Evolutionary conservation across 1,140 invertebrate species (phyloP).

Genomic region (Procambarus virginalis): DNA sequence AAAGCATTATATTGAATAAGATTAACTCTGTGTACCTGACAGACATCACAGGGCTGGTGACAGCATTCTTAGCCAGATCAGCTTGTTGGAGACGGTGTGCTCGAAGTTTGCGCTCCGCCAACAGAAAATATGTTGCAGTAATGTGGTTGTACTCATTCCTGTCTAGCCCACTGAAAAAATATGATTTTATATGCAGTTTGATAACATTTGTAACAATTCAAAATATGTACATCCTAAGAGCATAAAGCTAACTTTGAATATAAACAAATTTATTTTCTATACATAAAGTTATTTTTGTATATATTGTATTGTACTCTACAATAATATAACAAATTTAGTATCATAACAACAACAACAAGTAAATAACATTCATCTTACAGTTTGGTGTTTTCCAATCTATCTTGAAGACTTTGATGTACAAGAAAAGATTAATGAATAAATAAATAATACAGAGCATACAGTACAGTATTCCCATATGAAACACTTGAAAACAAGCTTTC

Average conservation of each 20-base stretch:
- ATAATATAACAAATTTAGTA: neutral
- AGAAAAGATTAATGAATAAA: neutral
- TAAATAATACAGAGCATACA: neutral
- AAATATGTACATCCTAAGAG: neutral
- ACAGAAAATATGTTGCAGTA: slow-evolving; percentile 97
- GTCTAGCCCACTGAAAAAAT: slow-evolving; percentile 84
- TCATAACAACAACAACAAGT: neutral
- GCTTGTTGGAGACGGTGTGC: slow-evolving; percentile 73
- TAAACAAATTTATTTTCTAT: neutral
- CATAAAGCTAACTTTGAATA: neutral
- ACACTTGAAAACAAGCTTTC: too few relatives aligned
- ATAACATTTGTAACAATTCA: neutral
- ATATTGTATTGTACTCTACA: too few relatives aligned
- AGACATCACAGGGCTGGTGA: slow-evolving; percentile 28
- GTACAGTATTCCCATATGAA: too few relatives aligned
- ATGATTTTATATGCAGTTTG: neutral
- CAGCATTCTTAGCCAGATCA: slow-evolving; percentile 29
- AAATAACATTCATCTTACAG: neutral
- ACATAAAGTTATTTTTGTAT: neutral
- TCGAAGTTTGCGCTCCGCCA: slow-evolving; percentile 93
- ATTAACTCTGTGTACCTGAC: slow-evolving; percentile 26
- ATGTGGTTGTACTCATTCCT: slow-evolving; percentile 98
- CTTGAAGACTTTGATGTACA: neutral
- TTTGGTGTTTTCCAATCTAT: neutral
- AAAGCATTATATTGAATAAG: neutral